Conservation (phyloP, 1,140 invertebrate species). For the Lepidurus apus region DNA sequence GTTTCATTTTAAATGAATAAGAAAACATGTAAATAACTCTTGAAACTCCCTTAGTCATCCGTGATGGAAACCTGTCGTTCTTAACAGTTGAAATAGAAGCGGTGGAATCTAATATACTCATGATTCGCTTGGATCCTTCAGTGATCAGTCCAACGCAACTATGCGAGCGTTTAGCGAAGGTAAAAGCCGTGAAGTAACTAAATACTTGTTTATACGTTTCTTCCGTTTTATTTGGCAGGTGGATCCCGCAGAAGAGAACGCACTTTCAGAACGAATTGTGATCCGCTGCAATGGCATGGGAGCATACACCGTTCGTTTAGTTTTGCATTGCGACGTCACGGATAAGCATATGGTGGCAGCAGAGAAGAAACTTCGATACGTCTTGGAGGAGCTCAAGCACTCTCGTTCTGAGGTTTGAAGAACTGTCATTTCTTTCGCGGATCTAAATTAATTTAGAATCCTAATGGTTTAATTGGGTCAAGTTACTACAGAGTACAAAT, state of each 20-base stretch:
- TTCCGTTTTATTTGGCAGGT: neutral
- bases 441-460: too few relatives aligned
- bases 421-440: too few relatives aligned
- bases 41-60: slow-evolving; percentile 53
- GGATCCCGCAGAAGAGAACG: neutral
- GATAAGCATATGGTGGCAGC: slow-evolving; percentile 50
- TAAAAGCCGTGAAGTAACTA: neutral
- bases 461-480: too few relatives aligned
- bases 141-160: neutral
- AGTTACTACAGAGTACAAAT: too few relatives aligned
- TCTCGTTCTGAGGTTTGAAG: neutral
- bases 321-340: slow-evolving; percentile 61
- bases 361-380: slow-evolving; percentile 55
- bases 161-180: neutral
- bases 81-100: slow-evolving; percentile 59
- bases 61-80: slow-evolving; percentile 43
- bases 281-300: slow-evolving; percentile 42
- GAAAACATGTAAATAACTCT: neutral
- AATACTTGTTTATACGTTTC: neutral
- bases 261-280: neutral
- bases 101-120: slow-evolving; percentile 73
- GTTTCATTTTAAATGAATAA: neutral
- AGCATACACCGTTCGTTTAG: slow-evolving; percentile 54
- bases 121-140: slow-evolving; percentile 54
- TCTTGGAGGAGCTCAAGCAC: slow-evolving; percentile 47